Base-by-base conservation (phyloP, 2,113 vertebrate species). In the Odontesthes bonariensis region DNA sequence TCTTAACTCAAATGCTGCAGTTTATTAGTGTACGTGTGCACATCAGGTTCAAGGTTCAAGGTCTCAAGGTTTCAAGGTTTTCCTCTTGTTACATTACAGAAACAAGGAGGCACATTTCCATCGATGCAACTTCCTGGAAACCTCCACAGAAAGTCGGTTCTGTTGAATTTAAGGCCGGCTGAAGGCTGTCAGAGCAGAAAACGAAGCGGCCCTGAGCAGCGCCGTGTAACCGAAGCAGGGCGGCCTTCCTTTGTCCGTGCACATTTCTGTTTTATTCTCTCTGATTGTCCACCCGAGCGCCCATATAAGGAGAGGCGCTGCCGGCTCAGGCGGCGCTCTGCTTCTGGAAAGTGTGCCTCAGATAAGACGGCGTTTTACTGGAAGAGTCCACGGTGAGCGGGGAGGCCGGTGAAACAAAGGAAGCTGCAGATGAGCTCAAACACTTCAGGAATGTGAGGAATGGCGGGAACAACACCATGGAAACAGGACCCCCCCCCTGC, bases 361-460 rank as follows among this genome's bases (percentile, higher is more conserved):
- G 38, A 52, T 2, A 1, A 53, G 33, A 19, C 0, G 17, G 31
- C 0, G 5, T 56, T 52, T 83, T 81, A 81, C 77, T 77, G 81
- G 77, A 77, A 83, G 38, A 3, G 16, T 57, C 49, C 42, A 6
- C 46, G 7, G 13, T 6, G 68, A 57, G 23, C 19, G 14, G 44
- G 7, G 14, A 49, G 17, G 46, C 14, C 38, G 31, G 20, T 16
- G 73, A 42, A 67, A 23, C 19, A 49, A 42, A 74, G 69, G 69
- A 73, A 64, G 75, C 17, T 32, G 23, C 56, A 69, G 3, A 58
- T 9, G 6, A 81, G 46, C 64, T 58, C 42, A 81, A 58, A 65
- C 71, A 23, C 38, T 60, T 8, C 22, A 83, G 79, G 82, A 88
- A 88, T 88, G 82, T 68, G 2, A 49, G 47, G 82, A 85, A 87